These are phyloP conservation scores for Channa striata DNA, from an alignment of 2,797 vertebrate species.

Conservation along the genomic window DNA sequence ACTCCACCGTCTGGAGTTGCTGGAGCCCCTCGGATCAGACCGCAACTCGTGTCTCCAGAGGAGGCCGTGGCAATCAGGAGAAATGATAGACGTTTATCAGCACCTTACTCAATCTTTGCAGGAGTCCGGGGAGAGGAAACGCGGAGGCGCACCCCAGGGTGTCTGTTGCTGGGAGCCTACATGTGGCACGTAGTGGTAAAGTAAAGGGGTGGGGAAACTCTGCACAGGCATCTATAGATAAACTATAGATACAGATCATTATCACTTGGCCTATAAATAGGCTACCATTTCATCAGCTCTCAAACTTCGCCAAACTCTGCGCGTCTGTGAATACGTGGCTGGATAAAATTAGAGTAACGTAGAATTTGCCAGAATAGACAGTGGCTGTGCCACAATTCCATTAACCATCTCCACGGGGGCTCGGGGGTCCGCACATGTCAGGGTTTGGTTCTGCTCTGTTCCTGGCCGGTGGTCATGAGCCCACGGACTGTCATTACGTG, in stretches of 20 bases:
- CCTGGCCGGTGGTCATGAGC: constrained; percentile 24
- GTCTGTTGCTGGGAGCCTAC: constrained; percentile 3
- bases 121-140: constrained; percentile 55
- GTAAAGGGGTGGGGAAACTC: constrained; percentile 9
- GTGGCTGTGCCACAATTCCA: background rate
- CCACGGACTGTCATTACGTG: constrained; percentile 46
- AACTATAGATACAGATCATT: background rate
- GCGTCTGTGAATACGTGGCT: background rate
- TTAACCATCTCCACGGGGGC: background rate
- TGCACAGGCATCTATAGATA: constrained; percentile 4
- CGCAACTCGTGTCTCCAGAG: constrained; percentile 41
- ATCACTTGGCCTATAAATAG: background rate
- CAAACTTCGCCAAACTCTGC: too few relatives aligned
- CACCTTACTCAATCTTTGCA: constrained; percentile 66
- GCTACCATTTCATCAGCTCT: background rate
- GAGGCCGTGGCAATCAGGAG: constrained; percentile 67
- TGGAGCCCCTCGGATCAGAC: constrained; percentile 30
- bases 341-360: too few relatives aligned
- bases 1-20: constrained; percentile 17
- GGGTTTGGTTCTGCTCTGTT: background rate
- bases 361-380: background rate
- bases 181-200: constrained; percentile 21
- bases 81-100: constrained; percentile 70
- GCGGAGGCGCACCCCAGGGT: constrained; percentile 50
- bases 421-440: background rate